Evolutionary conservation across 2,113 vertebrate species (phyloP), one percentile per base, ranked within the genome.

Genomic region (Larimichthys crocea): DNA sequence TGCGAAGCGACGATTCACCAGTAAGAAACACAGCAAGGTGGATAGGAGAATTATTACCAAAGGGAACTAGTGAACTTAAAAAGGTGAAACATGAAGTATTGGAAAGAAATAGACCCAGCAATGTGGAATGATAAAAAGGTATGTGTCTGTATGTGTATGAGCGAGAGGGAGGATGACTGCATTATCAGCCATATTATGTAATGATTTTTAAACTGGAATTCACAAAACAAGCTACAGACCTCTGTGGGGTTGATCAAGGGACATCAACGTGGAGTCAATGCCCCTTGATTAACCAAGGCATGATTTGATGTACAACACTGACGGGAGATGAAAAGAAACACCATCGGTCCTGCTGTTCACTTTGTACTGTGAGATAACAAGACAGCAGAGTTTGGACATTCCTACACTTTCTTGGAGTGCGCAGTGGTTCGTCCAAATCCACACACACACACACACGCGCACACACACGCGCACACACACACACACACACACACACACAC

Each of bases 1-100:
- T 3, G 97, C 96, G 35, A 98, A 95, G 75, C 96, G 96, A 86
- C 95, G 96, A 88, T 98, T 98, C 86, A 96, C 96, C 75, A 97
- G 97, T 98, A 96, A 97, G 97, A 79, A 52, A 22, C 14, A 11
- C 24, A 64, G 3, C 9, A 3, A 44, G 35, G n/a, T 5, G 24
- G 56, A 26, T 7, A 35, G 19, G 42, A 53, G 61, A 4, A 46
- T n/a, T n/a, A n/a, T n/a, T n/a, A n/a, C n/a, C 14, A 83, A 31
- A 46, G 8, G 17, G 50, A 76, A 59, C 40, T 31, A 76, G 55
- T 42, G 20, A 11, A 8, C 24, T 59, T 4, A 7, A 56, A 26
- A 3, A 65, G 22, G 64, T 40, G 17, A 35, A 31, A 10, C 19
- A 9, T 26, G 4, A 16, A 48, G 9, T 3, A 19, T 3, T 49